A percentile compares a stretch with the other conserved stretches of the same genome.
These are phyloP conservation scores for Drosophila nr. perissopoda DNA, from an alignment of 2,888 invertebrate genomes.

Conservation along the genomic window DNA sequence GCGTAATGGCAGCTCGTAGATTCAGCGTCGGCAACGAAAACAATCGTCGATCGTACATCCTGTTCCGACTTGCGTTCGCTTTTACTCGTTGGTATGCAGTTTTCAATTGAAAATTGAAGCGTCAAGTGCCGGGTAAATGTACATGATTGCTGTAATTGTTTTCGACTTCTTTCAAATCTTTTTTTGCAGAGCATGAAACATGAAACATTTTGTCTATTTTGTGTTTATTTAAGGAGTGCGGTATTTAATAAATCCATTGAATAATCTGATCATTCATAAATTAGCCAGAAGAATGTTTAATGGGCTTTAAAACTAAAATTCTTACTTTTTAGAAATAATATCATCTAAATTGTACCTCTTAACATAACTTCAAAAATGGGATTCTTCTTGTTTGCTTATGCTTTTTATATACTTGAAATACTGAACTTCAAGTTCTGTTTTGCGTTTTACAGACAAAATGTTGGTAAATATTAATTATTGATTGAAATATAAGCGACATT, in stretches of 20 bases:
- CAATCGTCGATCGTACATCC: slow-evolving; percentile 41
- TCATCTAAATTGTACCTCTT: background rate
- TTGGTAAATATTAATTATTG: background rate
- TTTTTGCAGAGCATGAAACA: background rate
- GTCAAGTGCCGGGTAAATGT: background rate
- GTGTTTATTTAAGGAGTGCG: background rate
- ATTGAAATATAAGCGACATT: too few species aligned
- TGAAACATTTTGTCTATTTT: background rate
- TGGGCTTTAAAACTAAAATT: background rate
- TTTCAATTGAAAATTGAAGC: background rate
- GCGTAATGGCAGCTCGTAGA: slow-evolving; percentile 29
- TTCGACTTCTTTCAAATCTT: background rate
- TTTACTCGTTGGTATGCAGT: background rate
- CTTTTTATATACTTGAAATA: background rate
- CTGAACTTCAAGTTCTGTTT: background rate
- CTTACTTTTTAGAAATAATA: background rate
- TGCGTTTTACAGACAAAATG: background rate
- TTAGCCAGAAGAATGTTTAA: background rate
- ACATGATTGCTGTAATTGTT: background rate
- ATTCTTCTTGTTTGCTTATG: background rate
- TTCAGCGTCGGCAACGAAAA: slow-evolving; percentile 38
- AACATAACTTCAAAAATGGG: background rate
- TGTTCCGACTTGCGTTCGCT: slow-evolving; percentile 7
- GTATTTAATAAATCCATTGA: background rate
- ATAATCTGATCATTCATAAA: background rate